phyloP scores from a whole-genome alignment of 2,113 vertebrate genomes.

The Micronisus gabar region DNA sequence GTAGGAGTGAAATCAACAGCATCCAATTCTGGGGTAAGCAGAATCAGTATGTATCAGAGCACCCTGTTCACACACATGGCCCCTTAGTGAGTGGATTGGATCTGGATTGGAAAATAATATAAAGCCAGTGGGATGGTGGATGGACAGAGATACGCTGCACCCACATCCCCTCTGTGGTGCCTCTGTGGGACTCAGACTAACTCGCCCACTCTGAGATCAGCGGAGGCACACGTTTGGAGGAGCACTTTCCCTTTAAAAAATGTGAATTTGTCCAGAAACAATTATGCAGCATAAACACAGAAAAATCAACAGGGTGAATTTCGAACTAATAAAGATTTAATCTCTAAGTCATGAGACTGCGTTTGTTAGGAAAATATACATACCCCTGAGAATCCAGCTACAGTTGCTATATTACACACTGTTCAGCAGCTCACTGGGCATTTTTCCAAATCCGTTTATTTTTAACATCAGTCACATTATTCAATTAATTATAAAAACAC shows the following conservation, averaged over 20 bases:
- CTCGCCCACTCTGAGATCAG: not conserved
- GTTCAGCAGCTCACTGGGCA: slow-evolving; percentile 7
- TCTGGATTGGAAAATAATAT: fast-evolving
- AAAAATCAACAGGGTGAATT: slow-evolving; percentile 30
- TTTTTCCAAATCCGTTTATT: slow-evolving; percentile 39
- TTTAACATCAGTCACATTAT: slow-evolving; percentile 51
- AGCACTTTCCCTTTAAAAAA: not conserved
- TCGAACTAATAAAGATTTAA: slow-evolving; percentile 28
- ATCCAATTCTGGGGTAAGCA: not conserved
- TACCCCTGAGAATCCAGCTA: slow-evolving; percentile 5
- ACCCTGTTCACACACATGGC: not conserved
- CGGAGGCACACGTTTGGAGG: fast-evolving
- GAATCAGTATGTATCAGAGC: not conserved
- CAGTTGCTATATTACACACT: not conserved
- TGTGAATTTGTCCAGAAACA: not conserved
- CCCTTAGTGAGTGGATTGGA: not conserved
- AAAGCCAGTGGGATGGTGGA: not conserved
- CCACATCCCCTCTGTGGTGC: not conserved
- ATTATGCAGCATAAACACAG: slow-evolving; percentile 2
- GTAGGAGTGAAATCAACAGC: not conserved
- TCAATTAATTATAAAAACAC: slow-evolving; percentile 61
- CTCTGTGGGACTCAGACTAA: not conserved
- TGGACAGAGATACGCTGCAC: not conserved
- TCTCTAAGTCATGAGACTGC: slow-evolving; percentile 29
- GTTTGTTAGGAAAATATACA: slow-evolving; percentile 30